Evolutionary conservation across 2,113 vertebrate genomes (phyloP).

Genomic region (Barnardius zonarius): DNA sequence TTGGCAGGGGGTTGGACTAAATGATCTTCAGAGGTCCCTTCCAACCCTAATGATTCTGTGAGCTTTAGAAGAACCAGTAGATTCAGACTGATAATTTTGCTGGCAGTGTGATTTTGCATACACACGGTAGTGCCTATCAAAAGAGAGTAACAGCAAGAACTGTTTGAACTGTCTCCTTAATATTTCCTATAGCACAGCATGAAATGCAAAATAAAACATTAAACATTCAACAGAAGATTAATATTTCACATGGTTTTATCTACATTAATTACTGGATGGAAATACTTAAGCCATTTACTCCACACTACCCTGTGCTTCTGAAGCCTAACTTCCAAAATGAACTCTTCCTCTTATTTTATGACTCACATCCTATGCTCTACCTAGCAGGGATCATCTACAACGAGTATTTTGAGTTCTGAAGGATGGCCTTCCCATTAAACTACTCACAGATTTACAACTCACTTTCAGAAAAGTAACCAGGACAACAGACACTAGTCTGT

Average conservation of each 20-base stretch:
- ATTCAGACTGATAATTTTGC: background rate
- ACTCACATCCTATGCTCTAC: background rate
- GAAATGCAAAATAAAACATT: background rate
- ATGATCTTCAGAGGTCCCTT: background rate
- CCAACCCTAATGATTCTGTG: background rate
- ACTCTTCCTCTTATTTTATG: background rate
- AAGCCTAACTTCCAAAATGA: background rate
- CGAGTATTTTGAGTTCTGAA: background rate
- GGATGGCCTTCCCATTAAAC: background rate
- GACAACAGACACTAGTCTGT: background rate
- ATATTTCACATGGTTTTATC: background rate
- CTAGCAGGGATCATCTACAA: background rate
- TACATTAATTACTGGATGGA: background rate
- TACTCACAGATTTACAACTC: background rate
- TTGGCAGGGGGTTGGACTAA: background rate
- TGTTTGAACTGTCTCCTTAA: background rate
- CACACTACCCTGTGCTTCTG: background rate
- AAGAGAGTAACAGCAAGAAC: background rate
- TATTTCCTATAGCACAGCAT: background rate
- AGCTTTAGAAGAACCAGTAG: background rate
- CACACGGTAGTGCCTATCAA: background rate
- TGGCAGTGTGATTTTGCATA: background rate
- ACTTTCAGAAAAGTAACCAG: background rate
- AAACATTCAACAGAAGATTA: background rate
- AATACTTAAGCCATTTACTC: background rate